These are phyloP conservation scores for Marmota monax DNA, from an alignment of 2,113 vertebrate genomes.

Conservation along the genomic window DNA sequence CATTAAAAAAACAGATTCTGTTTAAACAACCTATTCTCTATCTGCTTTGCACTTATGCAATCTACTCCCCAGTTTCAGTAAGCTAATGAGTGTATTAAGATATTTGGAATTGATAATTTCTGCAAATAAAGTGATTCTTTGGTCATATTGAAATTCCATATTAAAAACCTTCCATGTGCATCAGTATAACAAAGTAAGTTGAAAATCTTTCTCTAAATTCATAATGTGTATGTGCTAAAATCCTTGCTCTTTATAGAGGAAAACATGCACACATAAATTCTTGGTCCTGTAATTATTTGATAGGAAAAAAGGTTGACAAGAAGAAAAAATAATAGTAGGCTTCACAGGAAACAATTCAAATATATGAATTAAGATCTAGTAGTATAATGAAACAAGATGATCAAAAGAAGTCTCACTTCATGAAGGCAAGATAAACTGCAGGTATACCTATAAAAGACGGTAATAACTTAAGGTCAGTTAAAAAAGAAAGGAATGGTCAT, in stretches of 20 bases:
- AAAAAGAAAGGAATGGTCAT: neutral
- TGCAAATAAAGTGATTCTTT: neutral
- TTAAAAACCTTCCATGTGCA: neutral
- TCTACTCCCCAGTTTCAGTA: neutral
- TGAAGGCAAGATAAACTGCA: neutral
- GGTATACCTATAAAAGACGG: neutral
- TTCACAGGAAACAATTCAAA: neutral
- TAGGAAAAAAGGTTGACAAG: neutral
- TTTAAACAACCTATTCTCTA: neutral
- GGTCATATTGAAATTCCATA: neutral
- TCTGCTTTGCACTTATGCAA: neutral
- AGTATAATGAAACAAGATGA: neutral
- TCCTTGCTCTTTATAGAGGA: neutral
- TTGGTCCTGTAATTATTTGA: neutral
- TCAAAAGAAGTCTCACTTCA: neutral
- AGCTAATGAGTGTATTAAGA: neutral
- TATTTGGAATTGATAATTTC: neutral
- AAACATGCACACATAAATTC: neutral
- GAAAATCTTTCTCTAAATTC: constrained; percentile 19
- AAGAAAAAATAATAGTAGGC: constrained; percentile 45
- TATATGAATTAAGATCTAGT: neutral
- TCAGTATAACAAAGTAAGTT: neutral
- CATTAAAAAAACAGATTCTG: neutral
- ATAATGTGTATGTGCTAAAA: neutral
- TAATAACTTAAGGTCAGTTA: neutral